Evolutionary conservation across 2,888 invertebrate species (phyloP), one percentile per base, ranked within the genome.

Genomic region (Spilarctia lutea): DNA sequence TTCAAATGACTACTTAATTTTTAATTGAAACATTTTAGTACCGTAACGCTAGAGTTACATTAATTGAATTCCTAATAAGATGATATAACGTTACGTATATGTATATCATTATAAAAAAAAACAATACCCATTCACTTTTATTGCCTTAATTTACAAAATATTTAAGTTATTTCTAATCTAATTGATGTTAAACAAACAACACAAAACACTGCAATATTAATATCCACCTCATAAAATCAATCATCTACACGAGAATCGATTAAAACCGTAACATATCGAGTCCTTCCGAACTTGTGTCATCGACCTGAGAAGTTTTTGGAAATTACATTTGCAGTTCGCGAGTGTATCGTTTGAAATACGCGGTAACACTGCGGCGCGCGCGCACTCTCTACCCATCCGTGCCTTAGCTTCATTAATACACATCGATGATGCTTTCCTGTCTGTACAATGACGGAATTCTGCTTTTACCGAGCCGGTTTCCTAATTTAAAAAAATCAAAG

Each of bases 381-480:
- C 92, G 92, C 91, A 90, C 86, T 85, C 87, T 85, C 83, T 79
- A 80, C 82, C 87, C 87, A 86, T 89, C 91, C 94, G 92, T 94
- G 94, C 87, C 88, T 87, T 87, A 85, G 87, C 90, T 93, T 93
- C 94, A 94, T 95, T 95, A 95, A 92, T 93, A 93, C 92, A 90
- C 91, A 92, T 91, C 92, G 91, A 89, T 90, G 91, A 91, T 94
- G 92, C 94, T 94, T 95, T 93, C 94, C 94, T 94, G 94, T 91
- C 89, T 86, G 85, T 86, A 88, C 87, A 86, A 92, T 93, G 94
- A 94, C 94, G 94, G 94, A 95, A 95, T 94, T 91, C 91, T 91
- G 92, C 93, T 94, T 95, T 94, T 94, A 94, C 93, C 87, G 81
- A 91, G 92, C 90, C 92, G 91, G 94, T 94, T 95, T 95, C 94